Evolutionary conservation across 53 echinoderm and acorn worm species (phyloP).

Genomic region (Pentamera pediparva): DNA sequence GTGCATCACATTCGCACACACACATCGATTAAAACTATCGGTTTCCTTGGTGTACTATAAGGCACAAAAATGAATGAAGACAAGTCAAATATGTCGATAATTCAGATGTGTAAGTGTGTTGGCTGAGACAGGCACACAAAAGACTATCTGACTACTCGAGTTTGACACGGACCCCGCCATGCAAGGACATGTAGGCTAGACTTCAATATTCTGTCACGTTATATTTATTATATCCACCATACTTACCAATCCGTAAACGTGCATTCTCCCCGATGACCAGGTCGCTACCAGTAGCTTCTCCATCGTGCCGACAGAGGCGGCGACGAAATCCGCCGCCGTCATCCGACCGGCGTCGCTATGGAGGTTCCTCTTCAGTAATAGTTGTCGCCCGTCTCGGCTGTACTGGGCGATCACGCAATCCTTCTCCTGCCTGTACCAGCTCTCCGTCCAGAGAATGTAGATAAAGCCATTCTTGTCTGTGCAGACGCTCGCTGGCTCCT

Average conservation of each 20-base stretch:
- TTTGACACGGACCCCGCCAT: too few relatives aligned
- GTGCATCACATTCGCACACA: too few relatives aligned
- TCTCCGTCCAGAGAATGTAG: constrained; percentile 2
- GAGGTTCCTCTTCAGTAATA: neutral
- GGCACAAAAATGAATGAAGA: too few relatives aligned
- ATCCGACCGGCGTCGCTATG: neutral
- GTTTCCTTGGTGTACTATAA: too few relatives aligned
- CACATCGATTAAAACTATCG: too few relatives aligned
- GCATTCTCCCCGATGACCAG: neutral
- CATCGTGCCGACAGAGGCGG: neutral
- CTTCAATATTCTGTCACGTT: too few relatives aligned
- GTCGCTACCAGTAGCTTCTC: neutral
- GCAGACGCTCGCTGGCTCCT: neutral
- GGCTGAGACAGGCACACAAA: too few relatives aligned
- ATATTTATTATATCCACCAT: too few relatives aligned
- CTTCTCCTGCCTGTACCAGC: neutral
- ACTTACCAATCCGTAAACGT: neutral
- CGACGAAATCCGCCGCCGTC: neutral
- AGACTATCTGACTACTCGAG: too few relatives aligned
- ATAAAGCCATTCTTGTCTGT: constrained; percentile 8
- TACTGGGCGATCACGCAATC: neutral
- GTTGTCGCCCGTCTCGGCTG: neutral
- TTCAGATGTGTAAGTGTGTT: too few relatives aligned
- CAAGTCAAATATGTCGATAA: too few relatives aligned
- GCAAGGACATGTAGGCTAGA: too few relatives aligned